phyloP scores from a whole-genome alignment of 35 echinoderm and acorn worm species.

The Stichopus chloronotus region DNA sequence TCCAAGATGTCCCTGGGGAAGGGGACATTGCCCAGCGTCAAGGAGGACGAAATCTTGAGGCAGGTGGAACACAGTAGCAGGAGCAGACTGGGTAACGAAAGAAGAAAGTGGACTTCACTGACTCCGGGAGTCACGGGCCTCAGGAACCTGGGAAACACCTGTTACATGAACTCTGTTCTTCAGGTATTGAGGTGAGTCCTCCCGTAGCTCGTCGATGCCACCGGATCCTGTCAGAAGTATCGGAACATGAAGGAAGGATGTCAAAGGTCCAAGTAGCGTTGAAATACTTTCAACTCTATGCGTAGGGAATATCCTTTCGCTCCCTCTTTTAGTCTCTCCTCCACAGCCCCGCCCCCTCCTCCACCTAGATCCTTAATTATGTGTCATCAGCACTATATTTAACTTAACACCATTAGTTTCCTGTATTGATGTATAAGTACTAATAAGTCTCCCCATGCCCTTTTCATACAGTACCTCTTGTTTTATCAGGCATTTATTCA shows the following conservation, averaged over 20 bases:
- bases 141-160: constrained; percentile 93
- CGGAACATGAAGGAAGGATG: background rate
- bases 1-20: background rate
- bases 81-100: constrained; percentile 30
- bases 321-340: too few relatives aligned
- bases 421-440: too few relatives aligned
- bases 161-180: constrained; percentile 97
- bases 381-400: too few relatives aligned
- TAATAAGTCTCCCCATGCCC: too few relatives aligned
- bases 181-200: constrained; percentile 78
- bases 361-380: too few relatives aligned
- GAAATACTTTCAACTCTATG: too few relatives aligned
- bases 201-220: background rate
- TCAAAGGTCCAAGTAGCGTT: background rate
- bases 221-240: background rate
- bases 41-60: constrained; percentile 17
- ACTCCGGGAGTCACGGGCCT: constrained; percentile 94
- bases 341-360: too few relatives aligned
- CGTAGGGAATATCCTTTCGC: too few relatives aligned
- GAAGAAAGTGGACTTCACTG: constrained; percentile 82
- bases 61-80: background rate
- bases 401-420: too few relatives aligned
- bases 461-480: too few relatives aligned
- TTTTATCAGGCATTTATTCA: too few relatives aligned
- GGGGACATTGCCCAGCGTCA: background rate